A percentile compares a stretch with the other conserved stretches of the same genome.
Evolutionary conservation across 2,888 invertebrate genomes (phyloP).

Genomic region (Hirtodrosophila confusa): DNA sequence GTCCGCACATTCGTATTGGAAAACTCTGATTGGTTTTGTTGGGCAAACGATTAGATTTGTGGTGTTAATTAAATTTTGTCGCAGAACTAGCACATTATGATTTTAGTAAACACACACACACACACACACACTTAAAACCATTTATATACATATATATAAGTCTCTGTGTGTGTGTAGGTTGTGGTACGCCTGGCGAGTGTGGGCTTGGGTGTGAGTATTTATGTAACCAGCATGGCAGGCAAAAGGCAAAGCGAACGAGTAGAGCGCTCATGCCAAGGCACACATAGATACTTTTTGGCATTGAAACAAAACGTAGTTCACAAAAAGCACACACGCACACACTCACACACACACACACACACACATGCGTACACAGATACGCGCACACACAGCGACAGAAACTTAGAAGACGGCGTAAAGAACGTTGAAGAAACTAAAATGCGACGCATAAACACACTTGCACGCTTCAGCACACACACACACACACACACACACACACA

Average conservation of each 20-base stretch:
- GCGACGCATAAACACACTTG: conserved; percentile 49
- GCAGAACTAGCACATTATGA: conserved; percentile 41
- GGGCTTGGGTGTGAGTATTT: conserved; percentile 62
- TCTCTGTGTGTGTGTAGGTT: conserved; percentile 3
- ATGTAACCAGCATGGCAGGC: conserved; percentile 70
- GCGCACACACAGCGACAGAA: conserved; percentile 39
- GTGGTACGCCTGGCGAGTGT: conserved; percentile 17
- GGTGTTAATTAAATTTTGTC: conserved; percentile 69
- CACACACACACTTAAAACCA: conserved; percentile 1
- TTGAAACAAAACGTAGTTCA: conserved; percentile 80
- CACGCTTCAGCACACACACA: conserved; percentile 36
- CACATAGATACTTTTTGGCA: conserved; percentile 76
- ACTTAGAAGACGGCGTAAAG: conserved; percentile 56
- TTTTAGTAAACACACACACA: conserved; percentile 36
- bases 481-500: conserved; percentile 26
- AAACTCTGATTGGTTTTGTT: conserved; percentile 27
- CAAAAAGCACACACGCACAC: conserved; percentile 66
- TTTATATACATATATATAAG: background rate
- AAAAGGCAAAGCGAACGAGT: conserved; percentile 38
- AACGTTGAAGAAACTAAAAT: conserved; percentile 69
- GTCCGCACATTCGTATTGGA: conserved; percentile 38
- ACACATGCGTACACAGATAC: conserved; percentile 28
- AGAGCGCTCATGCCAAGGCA: conserved; percentile 58
- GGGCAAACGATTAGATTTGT: conserved; percentile 30
- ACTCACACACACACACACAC: conserved; percentile 23